Percentiles rank a stretch among this genome's conserved stretches.
These are phyloP conservation scores for Junonia oenone DNA, from an alignment of 2,888 invertebrate species.

Conservation along the genomic window DNA sequence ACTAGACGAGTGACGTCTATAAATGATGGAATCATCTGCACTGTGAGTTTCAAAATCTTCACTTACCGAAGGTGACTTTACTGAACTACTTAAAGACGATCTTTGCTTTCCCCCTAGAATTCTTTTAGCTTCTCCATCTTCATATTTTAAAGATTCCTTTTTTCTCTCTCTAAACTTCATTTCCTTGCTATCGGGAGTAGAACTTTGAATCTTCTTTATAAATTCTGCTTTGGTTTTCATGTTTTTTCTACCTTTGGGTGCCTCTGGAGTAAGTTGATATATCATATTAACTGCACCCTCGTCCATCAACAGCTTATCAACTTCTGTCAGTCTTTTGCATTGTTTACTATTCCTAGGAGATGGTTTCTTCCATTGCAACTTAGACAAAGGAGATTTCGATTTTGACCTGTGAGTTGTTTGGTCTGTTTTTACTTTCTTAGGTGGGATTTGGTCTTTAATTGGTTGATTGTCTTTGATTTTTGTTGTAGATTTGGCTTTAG, in stretches of 20 bases:
- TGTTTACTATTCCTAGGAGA: constrained; percentile 67
- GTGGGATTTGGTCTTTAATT: constrained; percentile 42
- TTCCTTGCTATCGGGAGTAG: constrained; percentile 61
- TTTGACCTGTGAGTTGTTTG: constrained; percentile 41
- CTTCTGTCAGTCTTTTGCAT: constrained; percentile 82
- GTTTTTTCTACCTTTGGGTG: constrained; percentile 69
- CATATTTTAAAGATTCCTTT: constrained; percentile 54
- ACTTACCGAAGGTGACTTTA: constrained; percentile 79
- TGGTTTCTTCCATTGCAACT: constrained; percentile 70
- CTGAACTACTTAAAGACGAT: constrained; percentile 56
- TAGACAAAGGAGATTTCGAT: constrained; percentile 58
- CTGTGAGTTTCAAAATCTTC: constrained; percentile 81
- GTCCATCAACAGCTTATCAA: constrained; percentile 88
- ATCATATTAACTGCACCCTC: constrained; percentile 93
- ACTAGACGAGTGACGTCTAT: constrained; percentile 90
- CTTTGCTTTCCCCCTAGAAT: constrained; percentile 58
- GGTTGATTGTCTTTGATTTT: constrained; percentile 48
- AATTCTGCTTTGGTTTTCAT: constrained; percentile 79
- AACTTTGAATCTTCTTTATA: constrained; percentile 81
- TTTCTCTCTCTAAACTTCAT: constrained; percentile 77
- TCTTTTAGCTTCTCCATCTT: constrained; percentile 58
- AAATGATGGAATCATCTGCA: constrained; percentile 89
- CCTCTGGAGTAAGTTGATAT: constrained; percentile 84
- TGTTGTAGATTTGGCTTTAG: constrained; percentile 51
- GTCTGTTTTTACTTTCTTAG: constrained; percentile 53